Percentiles rank a stretch among this genome's conserved stretches.
These are phyloP conservation scores for Drosophila pachea DNA, from an alignment of 1,140 invertebrate genomes.

Conservation along the genomic window DNA sequence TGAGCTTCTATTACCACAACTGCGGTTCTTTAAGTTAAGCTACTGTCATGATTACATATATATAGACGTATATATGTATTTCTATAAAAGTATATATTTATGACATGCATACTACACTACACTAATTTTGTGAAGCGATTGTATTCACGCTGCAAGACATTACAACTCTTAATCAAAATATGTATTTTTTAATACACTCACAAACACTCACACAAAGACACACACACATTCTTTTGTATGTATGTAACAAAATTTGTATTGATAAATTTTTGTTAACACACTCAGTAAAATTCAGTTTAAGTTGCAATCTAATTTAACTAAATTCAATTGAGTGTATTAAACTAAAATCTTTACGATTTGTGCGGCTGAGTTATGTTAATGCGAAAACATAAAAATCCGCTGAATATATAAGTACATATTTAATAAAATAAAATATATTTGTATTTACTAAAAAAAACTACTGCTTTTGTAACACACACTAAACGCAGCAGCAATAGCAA, in stretches of 20 bases:
- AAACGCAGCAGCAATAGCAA: constrained; percentile 25
- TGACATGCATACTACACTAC: constrained; percentile 33
- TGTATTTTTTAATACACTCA: constrained; percentile 47
- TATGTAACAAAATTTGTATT: constrained; percentile 52
- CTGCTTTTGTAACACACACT: constrained; percentile 60
- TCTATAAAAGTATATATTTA: constrained; percentile 20
- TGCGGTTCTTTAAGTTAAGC: constrained; percentile 69
- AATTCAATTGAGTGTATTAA: constrained; percentile 41
- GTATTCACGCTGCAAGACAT: constrained; percentile 43
- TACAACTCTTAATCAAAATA: constrained; percentile 65
- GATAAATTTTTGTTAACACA: constrained; percentile 39
- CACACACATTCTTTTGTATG: constrained; percentile 41
- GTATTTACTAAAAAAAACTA: constrained; percentile 64
- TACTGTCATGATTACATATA: constrained; percentile 32
- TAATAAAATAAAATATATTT: constrained; percentile 66
- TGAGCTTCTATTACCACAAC: constrained; percentile 52
- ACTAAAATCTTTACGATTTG: constrained; percentile 42
- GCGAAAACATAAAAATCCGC: constrained; percentile 71
- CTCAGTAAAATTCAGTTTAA: constrained; percentile 30
- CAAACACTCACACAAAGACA: constrained; percentile 43
- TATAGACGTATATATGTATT: constrained; percentile 18
- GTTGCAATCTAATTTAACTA: constrained; percentile 36
- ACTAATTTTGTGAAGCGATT: constrained; percentile 33
- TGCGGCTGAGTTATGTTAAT: constrained; percentile 72
- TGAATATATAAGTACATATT: constrained; percentile 52